Conservation (phyloP, 1,140 invertebrate genomes). For the Tribolium madens region DNA sequence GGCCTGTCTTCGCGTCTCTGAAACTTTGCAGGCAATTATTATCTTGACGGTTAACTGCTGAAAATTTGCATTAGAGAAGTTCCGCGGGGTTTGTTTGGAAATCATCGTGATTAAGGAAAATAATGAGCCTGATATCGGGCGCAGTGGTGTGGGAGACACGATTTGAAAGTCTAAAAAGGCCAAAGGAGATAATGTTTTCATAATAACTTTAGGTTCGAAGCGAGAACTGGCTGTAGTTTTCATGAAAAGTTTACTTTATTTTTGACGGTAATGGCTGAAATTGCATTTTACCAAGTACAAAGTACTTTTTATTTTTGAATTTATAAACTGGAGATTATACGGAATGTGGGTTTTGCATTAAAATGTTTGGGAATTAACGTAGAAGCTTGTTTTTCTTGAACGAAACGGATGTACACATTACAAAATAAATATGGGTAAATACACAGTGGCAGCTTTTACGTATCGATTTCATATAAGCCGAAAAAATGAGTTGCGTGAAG, state of each 20-base stretch:
- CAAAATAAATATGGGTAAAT: too few species aligned
- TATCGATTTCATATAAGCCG: too few species aligned
- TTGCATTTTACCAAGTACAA: neutral
- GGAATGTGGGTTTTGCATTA: neutral
- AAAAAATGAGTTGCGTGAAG: too few species aligned
- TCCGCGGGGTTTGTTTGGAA: constrained; percentile 21
- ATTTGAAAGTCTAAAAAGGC: neutral
- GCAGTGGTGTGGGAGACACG: neutral
- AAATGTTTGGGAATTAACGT: neutral
- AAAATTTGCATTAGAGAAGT: constrained; percentile 35
- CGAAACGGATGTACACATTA: neutral
- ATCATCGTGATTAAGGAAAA: constrained; percentile 18
- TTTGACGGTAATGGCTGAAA: neutral
- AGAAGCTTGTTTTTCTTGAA: neutral
- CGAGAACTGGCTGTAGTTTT: neutral
- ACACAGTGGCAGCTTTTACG: too few species aligned
- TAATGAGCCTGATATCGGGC: constrained; percentile 7
- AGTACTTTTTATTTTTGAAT: neutral
- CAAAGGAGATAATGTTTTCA: neutral
- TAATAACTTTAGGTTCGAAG: neutral
- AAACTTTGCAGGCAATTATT: constrained; percentile 30
- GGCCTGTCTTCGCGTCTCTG: neutral
- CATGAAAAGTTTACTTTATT: neutral
- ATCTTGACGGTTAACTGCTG: constrained; percentile 36
- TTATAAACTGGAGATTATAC: neutral